Evolutionary conservation across 2,888 invertebrate genomes (phyloP).

Genomic region (Melanotus villosus): DNA sequence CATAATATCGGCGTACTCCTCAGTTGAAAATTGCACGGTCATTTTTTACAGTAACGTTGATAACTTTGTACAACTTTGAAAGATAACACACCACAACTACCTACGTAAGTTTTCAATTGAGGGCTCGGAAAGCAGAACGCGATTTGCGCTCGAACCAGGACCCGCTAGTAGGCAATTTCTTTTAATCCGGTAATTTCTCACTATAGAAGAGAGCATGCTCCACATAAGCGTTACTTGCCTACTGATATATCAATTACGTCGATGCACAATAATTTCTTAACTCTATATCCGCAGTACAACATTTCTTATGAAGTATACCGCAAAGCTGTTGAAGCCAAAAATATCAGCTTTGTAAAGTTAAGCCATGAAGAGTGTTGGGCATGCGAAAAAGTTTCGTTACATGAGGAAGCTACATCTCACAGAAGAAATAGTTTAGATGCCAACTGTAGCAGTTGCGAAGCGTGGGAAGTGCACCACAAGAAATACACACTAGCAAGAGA

Average conservation of each 20-base stretch:
- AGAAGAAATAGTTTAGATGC: neutral
- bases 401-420: neutral
- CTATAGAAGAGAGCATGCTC: neutral
- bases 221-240: neutral
- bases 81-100: too few relatives aligned
- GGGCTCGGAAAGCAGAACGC: too few relatives aligned
- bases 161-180: too few relatives aligned
- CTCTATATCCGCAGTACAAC: neutral
- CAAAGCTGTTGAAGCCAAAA: neutral
- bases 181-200: too few relatives aligned
- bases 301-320: conserved; percentile 55
- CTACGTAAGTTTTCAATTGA: too few relatives aligned
- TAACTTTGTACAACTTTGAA: too few relatives aligned
- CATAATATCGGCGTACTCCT: too few relatives aligned
- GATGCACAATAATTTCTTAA: neutral
- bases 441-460: too few relatives aligned
- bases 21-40: too few relatives aligned
- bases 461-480: too few relatives aligned
- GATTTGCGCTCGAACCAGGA: too few relatives aligned
- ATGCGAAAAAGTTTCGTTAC: neutral
- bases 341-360: neutral
- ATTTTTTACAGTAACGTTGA: too few relatives aligned
- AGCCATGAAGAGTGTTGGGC: neutral
- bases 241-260: neutral
- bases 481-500: neutral